Evolutionary conservation across 2,113 vertebrate species (phyloP), one percentile per base, ranked within the genome.

Genomic region (Rhagologus leucostigma): DNA sequence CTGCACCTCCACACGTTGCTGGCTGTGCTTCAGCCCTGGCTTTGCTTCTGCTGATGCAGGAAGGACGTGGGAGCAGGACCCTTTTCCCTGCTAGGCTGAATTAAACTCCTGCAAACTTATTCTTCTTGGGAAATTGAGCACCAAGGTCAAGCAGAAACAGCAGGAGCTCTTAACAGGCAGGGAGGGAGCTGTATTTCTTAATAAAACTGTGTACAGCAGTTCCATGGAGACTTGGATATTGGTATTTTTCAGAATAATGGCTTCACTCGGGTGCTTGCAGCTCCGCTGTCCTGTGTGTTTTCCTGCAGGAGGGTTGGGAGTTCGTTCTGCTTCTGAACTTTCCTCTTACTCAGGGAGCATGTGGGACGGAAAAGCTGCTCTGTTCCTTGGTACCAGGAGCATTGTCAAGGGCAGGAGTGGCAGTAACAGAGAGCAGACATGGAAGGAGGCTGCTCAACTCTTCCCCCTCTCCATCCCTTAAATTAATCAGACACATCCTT

Each of bases 271-370:
- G 13, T 73, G 7, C 30, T 35, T 42, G 35, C 0, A 0, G 69
- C 60, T 74, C 50, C 0, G 0, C 65, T 41, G 7, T 63, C 39
- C 35, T 1, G 0, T 16, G 44, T 53, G n/a, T 60, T 53, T 86
- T 39, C 27, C 32, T 62, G 79, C 1, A 1, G 53, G 29, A 49
- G 24, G 19, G 9, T 17, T 27, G 19, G 75, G 53, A 77, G 21
- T 46, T 86, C 10, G 2, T 69, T 22, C 42, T 52, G 55, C 55
- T 53, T 24, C 55, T 83, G 44, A 89, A 57, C 55, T 90, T 77
- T 20, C 29, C 32, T 71, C 13, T 86, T 57, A 5, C 47, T 75
- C 41, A 18, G 14, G 4, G 49, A 75, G 35, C 0, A 0, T 17
- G 35, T 33, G 57, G 64, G 68, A 22, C 20, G 19, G 46, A 44